Base-by-base conservation (phyloP, 2,797 vertebrate species). In the Liparis tanakae region DNA sequence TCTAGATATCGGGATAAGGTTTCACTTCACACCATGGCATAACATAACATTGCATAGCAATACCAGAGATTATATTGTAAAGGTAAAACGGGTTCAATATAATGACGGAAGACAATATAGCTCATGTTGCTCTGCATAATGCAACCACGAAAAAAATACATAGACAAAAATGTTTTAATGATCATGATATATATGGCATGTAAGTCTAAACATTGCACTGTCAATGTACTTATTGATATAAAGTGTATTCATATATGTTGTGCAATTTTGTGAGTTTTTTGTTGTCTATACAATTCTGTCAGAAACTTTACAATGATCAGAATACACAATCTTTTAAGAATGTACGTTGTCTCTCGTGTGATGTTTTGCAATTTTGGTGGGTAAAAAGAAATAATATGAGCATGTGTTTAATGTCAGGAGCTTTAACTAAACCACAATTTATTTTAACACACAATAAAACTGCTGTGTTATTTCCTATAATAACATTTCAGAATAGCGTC, bases 281-380 rank as follows among this genome's bases (percentile, higher is more conserved):
- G n/a, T n/a, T n/a, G n/a, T n/a, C n/a, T n/a, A n/a, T 37, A 61
- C 13, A 50, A 25, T 72, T 62, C n/a, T 74, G 6, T 70, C 6
- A n/a, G 12, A 59, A 60, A 65, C 15, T 30, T 33, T 12, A 18
- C n/a, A 53, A 74, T 58, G 30, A 82, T 39, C 62, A 54, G 59
- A 82, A 78, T 75, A 80, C 8, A 72, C 34, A 33, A 36, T n/a
- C 7, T 36, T 55, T 70, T 5, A 62, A 18, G 2, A 22, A 61
- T 6, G 22, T 0, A 25, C n/a, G 51, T 7, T 9, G 58, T 68
- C 17, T 65, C 14, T 34, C 3, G 15, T 56, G 60, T 81, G 25
- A 72, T 69, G 5, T 39, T 80, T 67, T 63, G 3, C 10, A 17
- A 6, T 56, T 44, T 18, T 41, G 10, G 20, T 56, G 18, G 18